phyloP scores from a whole-genome alignment of 2,113 vertebrate genomes.

The Thryonomys swinderianus region DNA sequence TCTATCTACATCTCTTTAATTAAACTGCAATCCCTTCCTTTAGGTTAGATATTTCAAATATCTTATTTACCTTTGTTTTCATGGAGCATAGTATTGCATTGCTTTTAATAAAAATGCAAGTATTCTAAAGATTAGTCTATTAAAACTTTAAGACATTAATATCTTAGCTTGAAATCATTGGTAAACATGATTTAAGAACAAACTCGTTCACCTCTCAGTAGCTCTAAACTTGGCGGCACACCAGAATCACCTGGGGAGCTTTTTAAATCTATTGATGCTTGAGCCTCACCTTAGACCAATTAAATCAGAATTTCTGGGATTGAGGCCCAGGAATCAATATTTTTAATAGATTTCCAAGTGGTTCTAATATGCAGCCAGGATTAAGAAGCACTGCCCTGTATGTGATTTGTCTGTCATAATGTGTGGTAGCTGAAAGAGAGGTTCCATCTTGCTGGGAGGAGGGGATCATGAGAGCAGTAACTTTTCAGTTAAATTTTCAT shows the following conservation, averaged over 20 bases:
- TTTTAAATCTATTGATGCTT: slow-evolving; percentile 74
- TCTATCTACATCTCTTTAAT: not conserved
- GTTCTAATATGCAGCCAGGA: slow-evolving; percentile 72
- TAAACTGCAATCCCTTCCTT: slow-evolving; percentile 53
- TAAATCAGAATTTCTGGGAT: slow-evolving; percentile 79
- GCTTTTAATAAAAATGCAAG: slow-evolving; percentile 72
- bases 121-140: slow-evolving; percentile 74
- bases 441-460: slow-evolving; percentile 50
- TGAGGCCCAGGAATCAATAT: slow-evolving; percentile 74
- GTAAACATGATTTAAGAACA: slow-evolving; percentile 75
- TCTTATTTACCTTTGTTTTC: slow-evolving; percentile 64
- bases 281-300: slow-evolving; percentile 75
- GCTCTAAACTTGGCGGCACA: slow-evolving; percentile 70
- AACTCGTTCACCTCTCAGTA: slow-evolving; percentile 56
- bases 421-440: slow-evolving; percentile 45
- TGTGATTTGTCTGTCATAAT: slow-evolving; percentile 59
- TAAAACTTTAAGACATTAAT: slow-evolving; percentile 77
- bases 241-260: slow-evolving; percentile 67
- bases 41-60: slow-evolving; percentile 48
- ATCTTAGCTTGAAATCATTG: slow-evolving; percentile 67
- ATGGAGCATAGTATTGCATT: slow-evolving; percentile 46
- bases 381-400: slow-evolving; percentile 56
- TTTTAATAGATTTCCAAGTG: slow-evolving; percentile 79
- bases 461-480: not conserved
- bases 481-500: slow-evolving; percentile 64